Evolutionary conservation across 2,888 invertebrate species (phyloP).

Genomic region (Drosophila maculinotata): DNA sequence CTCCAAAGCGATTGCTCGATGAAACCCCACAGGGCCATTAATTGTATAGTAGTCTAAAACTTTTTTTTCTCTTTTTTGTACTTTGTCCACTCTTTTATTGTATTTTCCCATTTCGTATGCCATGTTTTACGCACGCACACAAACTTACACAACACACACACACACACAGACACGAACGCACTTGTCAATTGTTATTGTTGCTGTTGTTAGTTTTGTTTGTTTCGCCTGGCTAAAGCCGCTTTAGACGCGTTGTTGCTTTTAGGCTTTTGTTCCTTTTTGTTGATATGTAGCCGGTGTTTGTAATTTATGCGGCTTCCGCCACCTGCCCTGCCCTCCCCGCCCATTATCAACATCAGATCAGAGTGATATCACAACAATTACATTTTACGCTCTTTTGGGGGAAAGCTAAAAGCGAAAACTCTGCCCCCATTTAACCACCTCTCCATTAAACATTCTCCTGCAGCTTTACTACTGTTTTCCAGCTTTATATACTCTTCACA

Average conservation of each 20-base stretch:
- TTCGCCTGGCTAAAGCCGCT: conserved; percentile 67
- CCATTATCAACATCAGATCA: conserved; percentile 21
- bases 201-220: conserved; percentile 64
- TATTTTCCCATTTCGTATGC: conserved; percentile 45
- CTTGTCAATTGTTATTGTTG: conserved; percentile 39
- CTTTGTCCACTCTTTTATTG: conserved; percentile 34
- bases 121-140: conserved; percentile 37
- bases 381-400: conserved; percentile 43
- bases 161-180: conserved; percentile 15
- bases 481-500: not conserved
- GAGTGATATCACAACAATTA: conserved; percentile 41
- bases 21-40: conserved; percentile 81
- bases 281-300: conserved; percentile 71
- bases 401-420: not conserved
- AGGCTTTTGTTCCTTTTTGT: conserved; percentile 54
- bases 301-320: conserved; percentile 79
- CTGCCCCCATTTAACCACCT: conserved; percentile 1
- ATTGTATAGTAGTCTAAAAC: conserved; percentile 71
- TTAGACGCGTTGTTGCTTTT: conserved; percentile 61
- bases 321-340: conserved; percentile 10
- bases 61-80: conserved; percentile 30
- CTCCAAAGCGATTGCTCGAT: conserved; percentile 56
- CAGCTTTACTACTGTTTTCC: not conserved
- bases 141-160: conserved; percentile 23
- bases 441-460: too few relatives aligned